Evolutionary conservation across 1,140 invertebrate species (phyloP).

Genomic region (Drosophila insularis): DNA sequence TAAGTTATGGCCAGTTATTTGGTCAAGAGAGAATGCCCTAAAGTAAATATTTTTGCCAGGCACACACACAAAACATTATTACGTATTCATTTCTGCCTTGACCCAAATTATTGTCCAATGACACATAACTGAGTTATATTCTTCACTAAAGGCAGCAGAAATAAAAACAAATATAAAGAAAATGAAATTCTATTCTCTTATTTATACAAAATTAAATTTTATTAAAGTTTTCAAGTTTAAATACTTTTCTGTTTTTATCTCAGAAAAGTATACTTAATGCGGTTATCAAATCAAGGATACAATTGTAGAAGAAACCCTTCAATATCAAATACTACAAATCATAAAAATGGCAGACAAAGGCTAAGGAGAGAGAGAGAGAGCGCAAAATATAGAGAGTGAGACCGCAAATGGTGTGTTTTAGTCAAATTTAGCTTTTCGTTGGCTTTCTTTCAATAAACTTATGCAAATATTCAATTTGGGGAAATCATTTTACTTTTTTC

Average conservation of each 20-base stretch:
- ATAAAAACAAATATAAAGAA: neutral
- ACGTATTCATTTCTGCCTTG: conserved; percentile 17
- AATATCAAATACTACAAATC: conserved; percentile 44
- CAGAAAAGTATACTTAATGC: no score
- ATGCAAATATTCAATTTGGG: conserved; percentile 78
- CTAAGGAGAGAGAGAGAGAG: neutral
- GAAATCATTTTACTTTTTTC: conserved; percentile 42
- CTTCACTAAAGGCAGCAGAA: neutral
- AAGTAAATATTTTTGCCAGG: conserved; percentile 5
- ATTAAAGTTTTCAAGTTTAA: neutral
- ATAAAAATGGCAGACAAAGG: conserved; percentile 37
- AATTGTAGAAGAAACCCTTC: conserved; percentile 18
- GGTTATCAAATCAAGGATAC: conserved; percentile 27
- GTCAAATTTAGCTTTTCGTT: conserved; percentile 20
- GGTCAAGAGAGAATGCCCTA: neutral
- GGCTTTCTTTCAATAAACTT: conserved; percentile 72
- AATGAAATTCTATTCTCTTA: no score
- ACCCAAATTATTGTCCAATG: conserved; percentile 3
- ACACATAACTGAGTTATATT: neutral
- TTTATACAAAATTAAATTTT: neutral
- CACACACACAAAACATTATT: neutral
- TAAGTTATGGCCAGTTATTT: conserved; percentile 15
- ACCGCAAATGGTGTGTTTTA: conserved; percentile 9
- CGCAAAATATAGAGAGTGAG: neutral
- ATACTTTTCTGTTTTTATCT: no score